Percentiles rank a stretch among this genome's conserved stretches.
These are phyloP conservation scores for Drosophila pandora DNA, from an alignment of 1,140 invertebrate species.

Conservation along the genomic window DNA sequence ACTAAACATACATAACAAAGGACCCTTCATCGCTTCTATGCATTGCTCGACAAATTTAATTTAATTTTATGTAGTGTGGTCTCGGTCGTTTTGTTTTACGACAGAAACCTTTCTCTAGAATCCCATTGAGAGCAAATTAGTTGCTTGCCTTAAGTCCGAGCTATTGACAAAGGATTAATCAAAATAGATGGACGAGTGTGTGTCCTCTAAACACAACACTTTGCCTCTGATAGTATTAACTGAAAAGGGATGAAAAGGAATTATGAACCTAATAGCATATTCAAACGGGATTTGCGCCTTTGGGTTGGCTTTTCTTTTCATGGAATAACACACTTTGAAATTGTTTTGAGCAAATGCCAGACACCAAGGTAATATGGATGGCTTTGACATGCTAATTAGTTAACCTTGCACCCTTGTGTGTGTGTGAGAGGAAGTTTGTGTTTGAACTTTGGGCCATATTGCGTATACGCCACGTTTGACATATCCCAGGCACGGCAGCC, in stretches of 20 bases:
- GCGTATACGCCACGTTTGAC: conserved; percentile 48
- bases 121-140: conserved; percentile 60
- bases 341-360: conserved; percentile 28
- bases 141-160: conserved; percentile 53
- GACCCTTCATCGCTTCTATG: background rate
- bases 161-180: conserved; percentile 67
- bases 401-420: conserved; percentile 46
- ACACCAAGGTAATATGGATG: conserved; percentile 59
- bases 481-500: conserved; percentile 41
- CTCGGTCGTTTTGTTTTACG: conserved; percentile 52
- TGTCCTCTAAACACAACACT: conserved; percentile 32
- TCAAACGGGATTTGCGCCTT: conserved; percentile 70
- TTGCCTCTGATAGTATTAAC: conserved; percentile 16
- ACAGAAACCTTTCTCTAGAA: conserved; percentile 25
- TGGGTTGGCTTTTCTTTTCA: conserved; percentile 31
- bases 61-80: conserved; percentile 43
- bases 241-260: conserved; percentile 38
- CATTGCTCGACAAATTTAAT: conserved; percentile 48
- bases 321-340: conserved; percentile 27
- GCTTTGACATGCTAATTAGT: conserved; percentile 79
- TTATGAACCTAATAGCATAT: conserved; percentile 67
- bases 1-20: conserved; percentile 6
- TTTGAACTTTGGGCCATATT: conserved; percentile 20
- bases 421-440: conserved; percentile 1
- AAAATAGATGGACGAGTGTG: conserved; percentile 50